These are phyloP conservation scores for Catostomus latipinnis DNA, from an alignment of 2,797 vertebrate genomes.

Conservation along the genomic window DNA sequence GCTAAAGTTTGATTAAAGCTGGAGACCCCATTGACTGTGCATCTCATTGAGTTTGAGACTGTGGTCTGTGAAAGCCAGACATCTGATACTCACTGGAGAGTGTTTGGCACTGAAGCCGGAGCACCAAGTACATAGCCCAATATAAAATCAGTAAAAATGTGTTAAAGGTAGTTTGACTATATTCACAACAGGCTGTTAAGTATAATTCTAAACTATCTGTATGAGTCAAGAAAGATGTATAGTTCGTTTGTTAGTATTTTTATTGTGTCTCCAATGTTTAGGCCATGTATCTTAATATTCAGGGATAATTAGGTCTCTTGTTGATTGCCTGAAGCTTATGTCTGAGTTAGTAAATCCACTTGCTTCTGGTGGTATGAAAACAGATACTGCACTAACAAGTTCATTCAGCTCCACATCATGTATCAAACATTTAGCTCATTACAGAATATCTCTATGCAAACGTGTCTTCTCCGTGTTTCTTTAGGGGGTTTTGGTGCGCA, in stretches of 20 bases:
- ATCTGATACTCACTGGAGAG: constrained; percentile 34
- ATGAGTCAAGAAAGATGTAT: neutral
- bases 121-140: neutral
- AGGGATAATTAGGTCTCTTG: constrained; percentile 18
- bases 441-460: constrained; percentile 66
- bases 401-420: constrained; percentile 71
- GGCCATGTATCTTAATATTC: constrained; percentile 20
- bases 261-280: constrained; percentile 12
- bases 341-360: constrained; percentile 62
- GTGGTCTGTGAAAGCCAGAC: constrained; percentile 30
- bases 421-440: constrained; percentile 74
- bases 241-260: neutral
- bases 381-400: constrained; percentile 65
- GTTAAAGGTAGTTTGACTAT: constrained; percentile 9
- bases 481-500: constrained; percentile 64
- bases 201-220: no score
- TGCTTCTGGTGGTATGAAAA: constrained; percentile 59
- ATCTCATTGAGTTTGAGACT: constrained; percentile 39
- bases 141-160: neutral
- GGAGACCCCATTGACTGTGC: constrained; percentile 20
- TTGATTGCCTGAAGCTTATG: constrained; percentile 38
- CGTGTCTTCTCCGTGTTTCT: constrained; percentile 57
- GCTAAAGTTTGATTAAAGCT: constrained; percentile 38
- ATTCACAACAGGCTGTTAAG: neutral
- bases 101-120: constrained; percentile 1